Percentiles rank a stretch among this genome's conserved stretches.
Evolutionary conservation across 2,113 vertebrate genomes (phyloP).

Genomic region (Addax nasomaculatus): DNA sequence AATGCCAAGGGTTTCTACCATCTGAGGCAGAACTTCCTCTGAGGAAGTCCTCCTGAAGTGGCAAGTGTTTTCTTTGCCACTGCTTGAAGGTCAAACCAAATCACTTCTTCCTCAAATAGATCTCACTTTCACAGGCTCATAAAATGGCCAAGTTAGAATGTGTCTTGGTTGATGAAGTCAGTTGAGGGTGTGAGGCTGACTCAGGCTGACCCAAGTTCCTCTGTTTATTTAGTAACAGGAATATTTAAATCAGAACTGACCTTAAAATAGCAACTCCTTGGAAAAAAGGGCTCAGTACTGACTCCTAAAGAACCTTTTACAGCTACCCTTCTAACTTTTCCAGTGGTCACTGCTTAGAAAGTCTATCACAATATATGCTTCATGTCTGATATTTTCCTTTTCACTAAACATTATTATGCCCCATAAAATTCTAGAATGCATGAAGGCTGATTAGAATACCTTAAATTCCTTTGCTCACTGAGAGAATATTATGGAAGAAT

Average conservation of each 20-base stretch:
- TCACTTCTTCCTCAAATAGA: slow-evolving; percentile 55
- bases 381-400: slow-evolving; percentile 3
- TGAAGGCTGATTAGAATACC: not conserved
- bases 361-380: not conserved
- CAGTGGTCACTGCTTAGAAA: slow-evolving; percentile 36
- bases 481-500: slow-evolving; percentile 21
- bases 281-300: slow-evolving; percentile 56
- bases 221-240: slow-evolving; percentile 77
- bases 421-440: slow-evolving; percentile 19
- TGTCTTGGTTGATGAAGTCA: slow-evolving; percentile 76
- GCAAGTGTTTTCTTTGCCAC: slow-evolving; percentile 49
- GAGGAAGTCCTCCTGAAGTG: slow-evolving; percentile 37
- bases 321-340: not conserved
- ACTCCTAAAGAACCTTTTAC: slow-evolving; percentile 32
- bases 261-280: slow-evolving; percentile 69
- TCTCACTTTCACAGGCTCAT: slow-evolving; percentile 56
- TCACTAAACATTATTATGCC: slow-evolving; percentile 1
- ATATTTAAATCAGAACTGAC: slow-evolving; percentile 77
- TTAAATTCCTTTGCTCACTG: slow-evolving; percentile 10
- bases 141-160: slow-evolving; percentile 72
- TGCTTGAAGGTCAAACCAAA: slow-evolving; percentile 43
- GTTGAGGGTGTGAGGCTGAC: slow-evolving; percentile 68
- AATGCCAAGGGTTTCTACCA: not conserved
- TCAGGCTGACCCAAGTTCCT: slow-evolving; percentile 77
- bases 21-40: slow-evolving; percentile 36